Conservation (phyloP, 1,140 invertebrate species). For the Vanessa tameamea region DNA sequence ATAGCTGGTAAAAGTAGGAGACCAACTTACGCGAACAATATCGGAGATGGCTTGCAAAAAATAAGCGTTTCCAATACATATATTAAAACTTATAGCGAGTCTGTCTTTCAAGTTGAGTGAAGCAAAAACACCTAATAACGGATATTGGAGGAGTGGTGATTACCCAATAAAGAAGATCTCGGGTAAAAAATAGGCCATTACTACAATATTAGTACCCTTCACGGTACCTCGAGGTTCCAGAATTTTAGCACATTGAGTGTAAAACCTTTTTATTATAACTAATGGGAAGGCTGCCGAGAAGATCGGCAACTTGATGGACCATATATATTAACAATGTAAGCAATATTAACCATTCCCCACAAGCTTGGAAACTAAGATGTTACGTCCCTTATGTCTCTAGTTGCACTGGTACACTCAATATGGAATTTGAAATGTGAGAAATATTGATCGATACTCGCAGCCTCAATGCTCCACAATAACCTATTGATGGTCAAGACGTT, state of each 20-base stretch:
- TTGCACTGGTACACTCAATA: too few species aligned
- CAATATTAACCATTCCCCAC: too few species aligned
- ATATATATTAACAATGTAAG: too few species aligned
- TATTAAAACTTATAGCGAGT: not conserved
- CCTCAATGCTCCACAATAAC: too few species aligned
- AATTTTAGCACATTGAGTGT: not conserved
- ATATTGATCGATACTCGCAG: too few species aligned
- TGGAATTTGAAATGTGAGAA: too few species aligned
- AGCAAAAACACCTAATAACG: conserved; percentile 17
- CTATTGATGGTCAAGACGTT: too few species aligned
- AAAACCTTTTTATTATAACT: not conserved
- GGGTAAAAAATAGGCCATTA: conserved; percentile 11
- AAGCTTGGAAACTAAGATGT: too few species aligned
- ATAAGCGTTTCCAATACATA: not conserved
- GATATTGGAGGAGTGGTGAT: conserved; percentile 27
- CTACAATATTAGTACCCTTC: not conserved
- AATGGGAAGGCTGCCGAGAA: too few species aligned
- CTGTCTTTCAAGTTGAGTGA: conserved; percentile 21
- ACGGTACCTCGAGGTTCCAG: not conserved
- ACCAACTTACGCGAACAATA: not conserved
- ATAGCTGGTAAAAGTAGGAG: too few species aligned
- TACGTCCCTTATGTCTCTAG: too few species aligned
- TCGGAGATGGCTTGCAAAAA: not conserved
- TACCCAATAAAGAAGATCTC: conserved; percentile 20
- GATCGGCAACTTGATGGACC: too few species aligned